Percentiles rank a stretch among this genome's conserved stretches.
Evolutionary conservation across 2,797 vertebrate species (phyloP).

Genomic region (Eutrigla gurnardus): DNA sequence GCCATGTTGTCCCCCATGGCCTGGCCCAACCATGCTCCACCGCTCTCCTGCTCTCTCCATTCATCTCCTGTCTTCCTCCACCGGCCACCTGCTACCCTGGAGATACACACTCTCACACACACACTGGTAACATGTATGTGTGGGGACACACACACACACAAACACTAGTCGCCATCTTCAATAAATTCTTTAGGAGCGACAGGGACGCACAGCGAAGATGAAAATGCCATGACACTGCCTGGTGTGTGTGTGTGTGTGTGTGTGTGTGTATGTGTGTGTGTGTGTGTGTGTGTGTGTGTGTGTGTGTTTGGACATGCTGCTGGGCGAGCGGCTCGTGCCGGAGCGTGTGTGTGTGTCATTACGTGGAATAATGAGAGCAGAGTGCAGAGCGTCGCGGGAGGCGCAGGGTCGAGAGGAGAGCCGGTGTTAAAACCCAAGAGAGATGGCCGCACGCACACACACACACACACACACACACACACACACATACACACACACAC

Average conservation of each 20-base stretch:
- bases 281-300: background rate
- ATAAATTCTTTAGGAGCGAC: conserved; percentile 60
- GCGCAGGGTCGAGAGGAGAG: conserved; percentile 77
- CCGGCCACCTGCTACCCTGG: conserved; percentile 79
- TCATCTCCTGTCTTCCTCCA: conserved; percentile 75
- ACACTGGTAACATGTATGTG: conserved; percentile 12
- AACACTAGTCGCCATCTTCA: conserved; percentile 13
- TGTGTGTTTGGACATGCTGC: conserved; percentile 73
- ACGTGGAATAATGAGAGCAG: conserved; percentile 86
- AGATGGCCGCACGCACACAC: conserved; percentile 30
- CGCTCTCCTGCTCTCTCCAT: conserved; percentile 74
- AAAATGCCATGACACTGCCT: conserved; percentile 44
- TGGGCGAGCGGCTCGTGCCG: conserved; percentile 77
- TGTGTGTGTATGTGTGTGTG: conserved; percentile 54
- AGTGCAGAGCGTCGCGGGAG: conserved; percentile 77
- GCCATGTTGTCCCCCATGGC: conserved; percentile 78
- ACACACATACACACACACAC: conserved; percentile 36
- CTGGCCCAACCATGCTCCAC: conserved; percentile 75
- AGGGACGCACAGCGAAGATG: conserved; percentile 30
- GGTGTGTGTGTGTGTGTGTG: conserved; percentile 52
- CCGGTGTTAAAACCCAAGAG: conserved; percentile 50
- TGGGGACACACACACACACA: conserved; percentile 24
- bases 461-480: conserved; percentile 40
- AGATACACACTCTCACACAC: conserved; percentile 57
- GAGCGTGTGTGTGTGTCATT: conserved; percentile 80